A percentile compares a stretch with the other conserved stretches of the same genome.
Conservation (phyloP, 37 sponge, comb jelly and placozoan species). For the Chondrosia reniformis region DNA sequence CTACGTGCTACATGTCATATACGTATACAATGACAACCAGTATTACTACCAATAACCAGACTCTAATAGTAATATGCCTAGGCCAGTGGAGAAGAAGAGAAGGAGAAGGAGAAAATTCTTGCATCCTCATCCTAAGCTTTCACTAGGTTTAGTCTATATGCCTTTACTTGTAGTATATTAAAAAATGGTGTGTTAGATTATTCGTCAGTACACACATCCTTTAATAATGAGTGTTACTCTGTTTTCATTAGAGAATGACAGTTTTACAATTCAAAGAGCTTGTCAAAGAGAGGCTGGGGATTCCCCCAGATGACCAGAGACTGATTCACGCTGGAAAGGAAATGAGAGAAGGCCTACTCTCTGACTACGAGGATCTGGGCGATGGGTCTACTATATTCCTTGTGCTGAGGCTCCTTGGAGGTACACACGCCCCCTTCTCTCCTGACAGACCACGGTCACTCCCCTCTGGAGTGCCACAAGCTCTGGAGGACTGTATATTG, state of each 20-base stretch:
- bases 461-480: neutral
- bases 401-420: neutral
- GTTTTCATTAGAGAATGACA: neutral
- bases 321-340: neutral
- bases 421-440: neutral
- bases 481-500: neutral
- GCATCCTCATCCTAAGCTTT: too few relatives aligned
- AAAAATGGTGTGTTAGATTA: too few relatives aligned
- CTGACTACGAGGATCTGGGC: neutral
- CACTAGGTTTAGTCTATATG: too few relatives aligned
- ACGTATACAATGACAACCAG: too few relatives aligned
- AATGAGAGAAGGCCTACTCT: neutral
- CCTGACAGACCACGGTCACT: neutral
- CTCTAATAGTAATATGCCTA: too few relatives aligned
- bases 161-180: too few relatives aligned
- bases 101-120: too few relatives aligned
- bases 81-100: too few relatives aligned
- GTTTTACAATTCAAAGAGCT: neutral
- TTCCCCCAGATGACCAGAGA: neutral
- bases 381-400: neutral
- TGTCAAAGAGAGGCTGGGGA: constrained; percentile 4
- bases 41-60: too few relatives aligned
- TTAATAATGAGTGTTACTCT: too few relatives aligned
- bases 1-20: too few relatives aligned
- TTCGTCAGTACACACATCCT: too few relatives aligned